Evolutionary conservation across 1,140 invertebrate genomes (phyloP).

Genomic region (Homalodisca vitripennis): DNA sequence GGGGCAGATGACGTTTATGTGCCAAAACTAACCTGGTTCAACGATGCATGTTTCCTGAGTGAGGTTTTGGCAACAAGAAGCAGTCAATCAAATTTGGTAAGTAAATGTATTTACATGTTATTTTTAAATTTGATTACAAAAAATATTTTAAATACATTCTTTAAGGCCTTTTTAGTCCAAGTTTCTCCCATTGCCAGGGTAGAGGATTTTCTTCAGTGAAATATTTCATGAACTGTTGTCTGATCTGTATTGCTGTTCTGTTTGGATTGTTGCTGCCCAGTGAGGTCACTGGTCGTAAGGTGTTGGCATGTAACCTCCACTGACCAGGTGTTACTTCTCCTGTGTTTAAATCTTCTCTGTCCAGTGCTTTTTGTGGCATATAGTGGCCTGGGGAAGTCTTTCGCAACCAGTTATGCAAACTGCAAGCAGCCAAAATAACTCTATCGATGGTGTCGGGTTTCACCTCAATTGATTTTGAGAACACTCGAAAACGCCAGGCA

Average conservation of each 20-base stretch:
- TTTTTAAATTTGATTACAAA: neutral
- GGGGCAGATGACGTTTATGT: neutral
- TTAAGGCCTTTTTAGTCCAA: neutral
- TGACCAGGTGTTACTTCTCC: neutral
- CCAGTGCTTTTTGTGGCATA: constrained; percentile 3
- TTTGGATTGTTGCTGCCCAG: neutral
- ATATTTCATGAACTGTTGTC: neutral
- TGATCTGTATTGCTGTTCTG: neutral
- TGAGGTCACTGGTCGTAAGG: constrained; percentile 33
- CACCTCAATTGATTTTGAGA: constrained; percentile 23
- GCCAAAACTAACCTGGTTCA: constrained; percentile 7
- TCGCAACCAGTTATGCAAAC: constrained; percentile 27
- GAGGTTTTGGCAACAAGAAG: neutral
- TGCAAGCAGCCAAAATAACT: no score
- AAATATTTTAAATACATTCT: neutral
- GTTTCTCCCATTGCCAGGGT: neutral
- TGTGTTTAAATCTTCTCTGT: constrained; percentile 24
- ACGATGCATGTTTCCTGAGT: constrained; percentile 9
- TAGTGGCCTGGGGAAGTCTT: constrained; percentile 2
- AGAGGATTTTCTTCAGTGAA: neutral
- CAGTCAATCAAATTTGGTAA: constrained; percentile 13
- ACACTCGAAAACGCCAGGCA: constrained; percentile 43
- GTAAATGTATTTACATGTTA: neutral
- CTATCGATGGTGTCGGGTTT: neutral
- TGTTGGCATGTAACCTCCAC: neutral